Base-by-base conservation (phyloP, 2,113 vertebrate genomes). In the Gracilinanus agilis region DNA sequence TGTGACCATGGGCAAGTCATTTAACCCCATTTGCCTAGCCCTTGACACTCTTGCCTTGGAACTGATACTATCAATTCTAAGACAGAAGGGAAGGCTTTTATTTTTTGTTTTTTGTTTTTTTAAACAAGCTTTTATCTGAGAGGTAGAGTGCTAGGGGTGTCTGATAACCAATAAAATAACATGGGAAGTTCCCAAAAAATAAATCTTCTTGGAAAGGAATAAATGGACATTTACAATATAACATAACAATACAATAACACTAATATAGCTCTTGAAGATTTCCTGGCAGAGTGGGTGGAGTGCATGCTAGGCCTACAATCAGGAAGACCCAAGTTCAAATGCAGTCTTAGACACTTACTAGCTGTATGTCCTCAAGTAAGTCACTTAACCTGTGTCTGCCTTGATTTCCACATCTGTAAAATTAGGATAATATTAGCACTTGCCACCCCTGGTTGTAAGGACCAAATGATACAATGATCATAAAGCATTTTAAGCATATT, bases 101-200 rank as follows among this genome's bases (percentile, higher is more conserved):
- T n/a, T n/a, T n/a, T n/a, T n/a, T n/a, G n/a, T 49, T 49, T 49
- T 49, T 49, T 49, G 2, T 2, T 49, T 49, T 49, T 49, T 75
- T 75, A 12, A n/a, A n/a, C 13, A 75, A 19, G 12, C 61, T 75
- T 67, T 5, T 34, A 13, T 67, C 29, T 67, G 29, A 67, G 12
- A 12, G 3, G 4, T 34, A 67, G 58, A 34, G 58, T 67, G 11
- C 12, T 34, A 29, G 29, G 11, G 29, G 29, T 34, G 83, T 91
- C 67, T 93, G 29, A 61, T 53, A 44, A 34, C 29, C 27, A 89
- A 23, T 89, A 91, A 92, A 93, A 75, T 55, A 25, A 89, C 53
- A 44, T 16, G 24, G 91, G 89, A 92, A 53, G 53, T 88, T 90
- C 91, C 44, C 93, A 91, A 44, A 24, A 88, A 88, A 88, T 58